Conservation (phyloP, 2,888 invertebrate genomes). For the Trachelus tabidus region DNA sequence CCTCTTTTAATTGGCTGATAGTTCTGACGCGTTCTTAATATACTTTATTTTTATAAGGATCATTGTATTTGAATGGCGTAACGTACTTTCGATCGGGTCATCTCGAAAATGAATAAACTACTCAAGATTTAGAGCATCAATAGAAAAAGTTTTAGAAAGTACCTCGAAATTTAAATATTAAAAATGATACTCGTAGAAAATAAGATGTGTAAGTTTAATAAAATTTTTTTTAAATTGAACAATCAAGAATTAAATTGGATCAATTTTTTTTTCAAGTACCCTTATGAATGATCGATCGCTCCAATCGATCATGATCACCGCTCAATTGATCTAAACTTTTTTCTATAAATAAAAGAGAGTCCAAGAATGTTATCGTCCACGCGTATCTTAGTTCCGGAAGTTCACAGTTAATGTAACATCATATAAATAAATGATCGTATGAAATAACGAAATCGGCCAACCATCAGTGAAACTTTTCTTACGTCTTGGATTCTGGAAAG, state of each 20-base stretch:
- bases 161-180: background rate
- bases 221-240: background rate
- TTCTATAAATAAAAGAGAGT: background rate
- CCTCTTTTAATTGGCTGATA: background rate
- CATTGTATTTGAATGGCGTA: background rate
- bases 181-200: background rate
- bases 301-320: background rate
- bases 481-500: conserved; percentile 2
- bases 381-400: background rate
- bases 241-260: background rate
- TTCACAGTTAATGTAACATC: background rate
- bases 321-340: background rate
- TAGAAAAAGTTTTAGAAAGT: background rate
- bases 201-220: background rate
- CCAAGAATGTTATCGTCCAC: background rate
- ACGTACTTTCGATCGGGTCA: background rate
- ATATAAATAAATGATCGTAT: background rate
- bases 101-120: background rate
- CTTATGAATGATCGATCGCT: background rate
- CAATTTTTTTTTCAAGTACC: background rate
- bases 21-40: background rate
- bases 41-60: background rate
- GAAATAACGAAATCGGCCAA: background rate
- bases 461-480: background rate
- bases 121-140: background rate